Base-by-base conservation (phyloP, 1,140 invertebrate species). In the Leguminivora glycinivorella region DNA sequence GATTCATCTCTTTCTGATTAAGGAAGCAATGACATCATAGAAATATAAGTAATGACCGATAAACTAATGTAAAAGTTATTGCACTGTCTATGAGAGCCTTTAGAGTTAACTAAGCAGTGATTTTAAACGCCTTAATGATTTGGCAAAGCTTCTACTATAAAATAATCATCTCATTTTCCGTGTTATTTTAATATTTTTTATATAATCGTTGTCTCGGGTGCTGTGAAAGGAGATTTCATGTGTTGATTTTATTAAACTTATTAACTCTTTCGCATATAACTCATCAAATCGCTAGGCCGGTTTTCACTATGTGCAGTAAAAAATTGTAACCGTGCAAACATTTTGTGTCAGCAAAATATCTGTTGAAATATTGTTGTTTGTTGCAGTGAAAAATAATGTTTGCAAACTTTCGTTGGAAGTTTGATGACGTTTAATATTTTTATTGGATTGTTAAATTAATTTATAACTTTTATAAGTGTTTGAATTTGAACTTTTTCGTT, bases 381-480 rank as follows among this genome's bases (percentile, higher is more conserved):
- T 5, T 6, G 40, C n/a, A 3, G 40, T 43, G 47, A 17, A 19
- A n/a, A 19, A 19, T 5, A 52, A 52, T 9, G 47, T 22, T 52
- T 52, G 6, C 2, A 22, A 52, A 52, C 19, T 22, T 22, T 22
- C 7, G 47, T 52, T 5, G 17, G 6, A 19, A 19, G 17, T 22
- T 52, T 52, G n/a, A 9, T 4, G 47, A 52, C n/a, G n/a, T 52
- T 52, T 43, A 4, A 4, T 43, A n/a, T 43, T 43, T 43, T 63
- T 31, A 31, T 29, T 63, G 26, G 58, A 63, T 63, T 34, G 58
- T 31, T 63, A 63, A 7, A 29, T 34, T 29, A 31, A 17, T 29
- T 63, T 52, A 14, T 63, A 63, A 31, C n/a, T n/a, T n/a, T n/a
- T n/a, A n/a, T n/a, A n/a, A n/a, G n/a, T n/a, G n/a, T n/a, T n/a